Conservation (phyloP, 2,888 invertebrate species). For the Taphrorychus bicolor region DNA sequence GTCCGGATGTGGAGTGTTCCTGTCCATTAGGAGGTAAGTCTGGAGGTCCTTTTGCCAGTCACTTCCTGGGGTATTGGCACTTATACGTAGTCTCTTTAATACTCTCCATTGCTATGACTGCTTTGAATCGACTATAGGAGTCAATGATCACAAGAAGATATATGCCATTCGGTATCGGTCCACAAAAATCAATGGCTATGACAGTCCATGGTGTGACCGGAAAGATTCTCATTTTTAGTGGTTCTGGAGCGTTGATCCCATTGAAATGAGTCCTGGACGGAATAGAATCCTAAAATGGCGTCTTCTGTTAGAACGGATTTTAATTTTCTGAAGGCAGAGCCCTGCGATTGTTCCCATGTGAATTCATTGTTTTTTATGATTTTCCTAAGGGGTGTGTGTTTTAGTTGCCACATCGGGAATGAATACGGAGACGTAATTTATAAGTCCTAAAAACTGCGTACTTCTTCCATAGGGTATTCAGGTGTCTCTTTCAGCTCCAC, state of each 20-base stretch:
- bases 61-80: neutral
- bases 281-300: neutral
- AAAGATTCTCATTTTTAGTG: neutral
- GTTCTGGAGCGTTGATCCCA: neutral
- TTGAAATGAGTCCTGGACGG: neutral
- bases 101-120: neutral
- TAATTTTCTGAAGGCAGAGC: neutral
- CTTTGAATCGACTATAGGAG: neutral
- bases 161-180: too few relatives aligned
- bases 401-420: constrained; percentile 4
- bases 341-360: neutral
- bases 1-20: neutral
- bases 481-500: too few relatives aligned
- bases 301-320: neutral
- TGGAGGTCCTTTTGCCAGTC: neutral
- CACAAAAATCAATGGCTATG: too few relatives aligned
- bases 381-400: too few relatives aligned
- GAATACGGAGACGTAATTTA: too few relatives aligned
- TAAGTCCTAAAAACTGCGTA: too few relatives aligned
- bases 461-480: too few relatives aligned
- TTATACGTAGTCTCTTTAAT: neutral
- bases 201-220: neutral
- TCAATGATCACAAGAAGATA: too few relatives aligned
- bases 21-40: neutral
- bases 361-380: neutral